A percentile compares a stretch with the other conserved stretches of the same genome.
These are phyloP conservation scores for Colistium nudipinnis DNA, from an alignment of 2,113 vertebrate genomes.

Conservation along the genomic window DNA sequence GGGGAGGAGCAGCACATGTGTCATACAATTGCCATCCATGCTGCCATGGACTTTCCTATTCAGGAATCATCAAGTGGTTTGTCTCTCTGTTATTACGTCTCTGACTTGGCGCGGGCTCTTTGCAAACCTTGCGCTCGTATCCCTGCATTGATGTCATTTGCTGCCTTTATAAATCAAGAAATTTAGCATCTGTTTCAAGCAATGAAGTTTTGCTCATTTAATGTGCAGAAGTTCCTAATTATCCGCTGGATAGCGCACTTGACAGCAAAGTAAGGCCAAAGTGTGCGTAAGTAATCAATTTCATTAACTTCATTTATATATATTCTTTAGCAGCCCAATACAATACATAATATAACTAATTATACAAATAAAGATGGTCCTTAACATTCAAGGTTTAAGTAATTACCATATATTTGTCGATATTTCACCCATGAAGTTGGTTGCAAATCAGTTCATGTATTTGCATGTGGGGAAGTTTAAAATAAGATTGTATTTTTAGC, in stretches of 20 bases:
- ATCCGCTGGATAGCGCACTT: constrained; percentile 23
- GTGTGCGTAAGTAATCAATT: background rate
- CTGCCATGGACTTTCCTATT: background rate
- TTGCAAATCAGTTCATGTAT: background rate
- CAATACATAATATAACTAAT: background rate
- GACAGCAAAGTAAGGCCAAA: background rate
- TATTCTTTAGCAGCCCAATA: background rate
- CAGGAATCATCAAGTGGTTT: background rate
- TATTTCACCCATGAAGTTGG: background rate
- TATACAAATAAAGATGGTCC: background rate
- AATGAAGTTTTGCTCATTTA: constrained; percentile 5
- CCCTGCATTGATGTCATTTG: constrained; percentile 32
- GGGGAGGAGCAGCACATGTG: background rate
- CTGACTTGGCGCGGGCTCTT: background rate
- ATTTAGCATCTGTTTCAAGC: background rate
- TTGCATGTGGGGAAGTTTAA: background rate
- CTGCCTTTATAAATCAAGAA: constrained; percentile 19
- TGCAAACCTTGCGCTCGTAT: constrained; percentile 8
- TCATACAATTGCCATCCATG: background rate
- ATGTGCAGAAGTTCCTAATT: constrained; percentile 37
- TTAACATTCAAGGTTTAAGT: constrained; percentile 2
- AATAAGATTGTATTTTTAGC: constrained; percentile 5
- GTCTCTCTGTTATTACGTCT: background rate
- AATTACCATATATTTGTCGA: constrained; percentile 4
- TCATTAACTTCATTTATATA: background rate